A percentile compares a stretch with the other conserved stretches of the same genome.
Evolutionary conservation across 1,140 invertebrate species (phyloP).

Genomic region (Cardiocondyla obscurior): DNA sequence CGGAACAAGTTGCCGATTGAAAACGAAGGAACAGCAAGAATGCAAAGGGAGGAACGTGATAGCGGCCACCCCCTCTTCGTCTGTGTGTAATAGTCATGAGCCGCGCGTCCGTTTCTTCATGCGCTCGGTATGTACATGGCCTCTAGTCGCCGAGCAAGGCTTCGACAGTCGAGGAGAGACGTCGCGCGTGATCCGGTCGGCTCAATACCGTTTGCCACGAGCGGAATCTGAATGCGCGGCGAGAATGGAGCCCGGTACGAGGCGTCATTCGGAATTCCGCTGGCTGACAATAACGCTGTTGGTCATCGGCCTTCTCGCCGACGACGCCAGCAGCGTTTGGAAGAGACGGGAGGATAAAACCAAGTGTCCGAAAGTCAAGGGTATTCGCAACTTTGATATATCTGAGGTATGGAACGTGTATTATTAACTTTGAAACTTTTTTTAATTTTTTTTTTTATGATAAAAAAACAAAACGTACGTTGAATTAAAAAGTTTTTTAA

Average conservation of each 20-base stretch:
- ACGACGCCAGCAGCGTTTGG: slow-evolving; percentile 60
- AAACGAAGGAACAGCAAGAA: slow-evolving; percentile 75
- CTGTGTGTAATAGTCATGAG: slow-evolving; percentile 70
- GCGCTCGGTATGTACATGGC: slow-evolving; percentile 56
- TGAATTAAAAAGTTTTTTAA: background rate
- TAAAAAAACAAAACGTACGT: background rate
- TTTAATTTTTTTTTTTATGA: background rate
- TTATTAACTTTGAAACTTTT: too few species aligned
- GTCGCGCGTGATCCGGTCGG: slow-evolving; percentile 16
- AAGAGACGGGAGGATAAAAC: slow-evolving; percentile 85
- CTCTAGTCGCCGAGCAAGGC: slow-evolving; percentile 66
- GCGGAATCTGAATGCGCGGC: slow-evolving; percentile 51
- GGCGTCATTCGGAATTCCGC: slow-evolving; percentile 40
- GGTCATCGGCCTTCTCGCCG: slow-evolving; percentile 42
- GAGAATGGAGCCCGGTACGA: slow-evolving; percentile 61
- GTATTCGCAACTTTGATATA: slow-evolving; percentile 83
- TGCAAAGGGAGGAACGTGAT: slow-evolving; percentile 79
- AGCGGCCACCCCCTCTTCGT: slow-evolving; percentile 75
- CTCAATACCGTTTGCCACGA: background rate
- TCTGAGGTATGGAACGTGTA: slow-evolving; percentile 80
- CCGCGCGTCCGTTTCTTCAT: slow-evolving; percentile 72
- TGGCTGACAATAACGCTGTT: slow-evolving; percentile 54
- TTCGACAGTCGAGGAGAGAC: slow-evolving; percentile 40
- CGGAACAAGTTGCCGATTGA: slow-evolving; percentile 77
- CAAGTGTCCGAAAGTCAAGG: slow-evolving; percentile 85